Evolutionary conservation across 2,888 invertebrate genomes (phyloP).

Genomic region (Druceiella hillmani): DNA sequence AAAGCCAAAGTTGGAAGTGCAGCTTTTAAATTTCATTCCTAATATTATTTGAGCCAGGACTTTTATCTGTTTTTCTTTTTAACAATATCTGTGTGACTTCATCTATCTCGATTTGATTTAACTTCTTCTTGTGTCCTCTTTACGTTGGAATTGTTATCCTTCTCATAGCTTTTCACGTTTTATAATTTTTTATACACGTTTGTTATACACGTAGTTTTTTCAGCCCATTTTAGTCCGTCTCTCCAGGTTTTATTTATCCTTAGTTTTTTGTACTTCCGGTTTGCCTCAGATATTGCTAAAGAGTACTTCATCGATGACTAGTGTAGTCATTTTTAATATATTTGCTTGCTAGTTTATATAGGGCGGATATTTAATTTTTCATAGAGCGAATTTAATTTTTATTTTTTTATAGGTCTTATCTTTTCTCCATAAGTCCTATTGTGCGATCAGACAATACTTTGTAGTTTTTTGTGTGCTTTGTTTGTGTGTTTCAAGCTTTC

Average conservation of each 20-base stretch:
- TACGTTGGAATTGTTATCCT: constrained; percentile 5
- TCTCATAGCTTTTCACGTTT: constrained; percentile 7
- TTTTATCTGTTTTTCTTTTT: constrained; percentile 10
- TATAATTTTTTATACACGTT: constrained; percentile 13
- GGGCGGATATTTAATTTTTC: constrained; percentile 11
- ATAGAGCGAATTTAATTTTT: constrained; percentile 12
- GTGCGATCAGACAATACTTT: too few species aligned
- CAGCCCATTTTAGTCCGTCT: constrained; percentile 4
- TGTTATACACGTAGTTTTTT: constrained; percentile 11
- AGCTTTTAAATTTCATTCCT: constrained; percentile 9
- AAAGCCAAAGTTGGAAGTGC: neutral
- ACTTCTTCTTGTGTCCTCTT: neutral
- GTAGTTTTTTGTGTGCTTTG: too few species aligned
- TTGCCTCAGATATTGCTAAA: constrained; percentile 8
- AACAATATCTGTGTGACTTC: constrained; percentile 8
- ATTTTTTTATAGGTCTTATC: constrained; percentile 8
- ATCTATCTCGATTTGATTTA: neutral
- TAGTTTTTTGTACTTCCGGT: constrained; percentile 14
- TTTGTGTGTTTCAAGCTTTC: too few species aligned
- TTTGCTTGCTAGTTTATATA: constrained; percentile 15
- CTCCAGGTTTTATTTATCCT: constrained; percentile 14
- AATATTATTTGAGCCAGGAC: constrained; percentile 9
- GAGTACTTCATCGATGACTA: constrained; percentile 6
- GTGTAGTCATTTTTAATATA: constrained; percentile 14
- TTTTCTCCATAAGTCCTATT: constrained; percentile 8